A percentile compares a stretch with the other conserved stretches of the same genome.
Conservation (phyloP, 2,888 invertebrate species). For the Epinotia nisella region DNA sequence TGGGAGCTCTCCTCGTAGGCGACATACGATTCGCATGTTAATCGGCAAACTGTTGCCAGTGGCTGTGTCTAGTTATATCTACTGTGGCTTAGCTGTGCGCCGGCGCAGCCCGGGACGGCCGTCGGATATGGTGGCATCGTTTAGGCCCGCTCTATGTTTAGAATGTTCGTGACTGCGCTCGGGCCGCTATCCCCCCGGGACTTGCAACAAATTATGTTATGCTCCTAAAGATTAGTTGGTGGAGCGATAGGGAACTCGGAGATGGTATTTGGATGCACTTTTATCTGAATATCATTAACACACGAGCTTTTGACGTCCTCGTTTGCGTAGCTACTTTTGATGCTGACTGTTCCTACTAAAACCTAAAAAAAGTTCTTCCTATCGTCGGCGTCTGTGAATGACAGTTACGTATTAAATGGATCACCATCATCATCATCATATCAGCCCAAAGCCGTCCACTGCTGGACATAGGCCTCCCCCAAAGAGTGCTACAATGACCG, state of each 20-base stretch:
- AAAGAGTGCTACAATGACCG: no score
- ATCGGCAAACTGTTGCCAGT: no score
- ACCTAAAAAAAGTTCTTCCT: slow-evolving; percentile 34
- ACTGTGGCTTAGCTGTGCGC: background rate
- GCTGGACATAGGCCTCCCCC: no score
- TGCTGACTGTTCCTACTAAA: no score
- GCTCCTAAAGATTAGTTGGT: slow-evolving; percentile 72
- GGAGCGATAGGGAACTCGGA: slow-evolving; percentile 39
- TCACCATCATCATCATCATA: no score
- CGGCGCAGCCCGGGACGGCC: slow-evolving; percentile 60
- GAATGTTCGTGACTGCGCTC: slow-evolving; percentile 74
- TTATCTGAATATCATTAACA: slow-evolving; percentile 17
- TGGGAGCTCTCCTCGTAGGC: no score
- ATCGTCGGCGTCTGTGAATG: slow-evolving; percentile 28
- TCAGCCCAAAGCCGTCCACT: no score
- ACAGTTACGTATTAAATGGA: slow-evolving; percentile 27
- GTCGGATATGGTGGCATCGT: slow-evolving; percentile 81
- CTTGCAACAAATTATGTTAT: slow-evolving; percentile 75
- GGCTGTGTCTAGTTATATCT: no score
- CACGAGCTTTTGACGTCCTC: no score
- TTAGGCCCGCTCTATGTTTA: slow-evolving; percentile 79
- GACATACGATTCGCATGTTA: no score
- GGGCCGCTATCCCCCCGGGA: slow-evolving; percentile 70
- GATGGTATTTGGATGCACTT: slow-evolving; percentile 21
- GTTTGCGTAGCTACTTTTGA: no score